Evolutionary conservation across 2,113 vertebrate genomes (phyloP), one percentile per base, ranked within the genome.

Genomic region (Nibea coibor): DNA sequence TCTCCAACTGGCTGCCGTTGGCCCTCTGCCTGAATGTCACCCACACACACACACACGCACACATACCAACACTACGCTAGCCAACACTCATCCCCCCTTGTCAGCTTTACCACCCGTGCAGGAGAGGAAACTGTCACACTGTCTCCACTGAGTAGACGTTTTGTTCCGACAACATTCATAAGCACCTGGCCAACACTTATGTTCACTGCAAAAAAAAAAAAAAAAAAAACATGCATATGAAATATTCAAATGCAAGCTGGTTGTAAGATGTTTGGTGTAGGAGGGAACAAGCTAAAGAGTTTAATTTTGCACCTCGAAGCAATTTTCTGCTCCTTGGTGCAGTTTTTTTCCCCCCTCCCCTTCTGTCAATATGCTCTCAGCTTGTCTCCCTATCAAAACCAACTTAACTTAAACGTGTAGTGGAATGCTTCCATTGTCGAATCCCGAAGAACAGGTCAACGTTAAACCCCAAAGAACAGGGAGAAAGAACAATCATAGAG

Each of bases 101-200:
- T 96, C 96, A 96, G 94, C 93, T 95, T 93, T 94, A 93, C 95
- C 95, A 94, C 91, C 94, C 94, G 91, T 94, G 94, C 94, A 87
- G 91, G 51, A 78, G 69, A 80, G 26, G 69, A 86, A 68, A 64
- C 85, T 87, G 83, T 89, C 84, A 86, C 63, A 59, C 15, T 54
- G 53, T 79, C 78, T 78, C 65, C 39, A 62, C 62, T 28, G 80
- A 87, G 78, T 9, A 83, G 85, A 78, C 22, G 14, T 80, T 87
- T 84, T 82, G 47, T 65, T 71, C 67, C 16, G 12, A 62, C 73
- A 78, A 78, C 82, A 81, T 80, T 81, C 73, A 88, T 42, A 80
- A 78, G 82, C 88, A 90, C 88, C 86, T 87, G 90, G 89, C 88
- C 75, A 65, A 61, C 69, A 39, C 69, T 88, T 76, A 61, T 87